phyloP scores from a whole-genome alignment of 2,113 vertebrate genomes.

The Nanger granti region DNA sequence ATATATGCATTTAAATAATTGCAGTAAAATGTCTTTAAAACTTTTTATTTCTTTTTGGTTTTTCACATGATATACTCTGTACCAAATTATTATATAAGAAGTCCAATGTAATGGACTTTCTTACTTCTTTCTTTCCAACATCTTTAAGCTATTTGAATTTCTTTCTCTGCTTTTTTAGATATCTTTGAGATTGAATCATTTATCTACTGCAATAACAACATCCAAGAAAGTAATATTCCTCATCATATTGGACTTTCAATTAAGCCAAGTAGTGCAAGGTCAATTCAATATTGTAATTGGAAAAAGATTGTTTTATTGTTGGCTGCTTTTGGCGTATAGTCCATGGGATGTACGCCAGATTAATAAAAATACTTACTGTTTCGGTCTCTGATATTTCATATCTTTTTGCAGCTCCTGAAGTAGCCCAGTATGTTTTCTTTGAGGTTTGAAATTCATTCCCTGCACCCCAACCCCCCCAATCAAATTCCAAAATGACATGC shows the following conservation, averaged over 20 bases:
- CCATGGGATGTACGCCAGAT: neutral
- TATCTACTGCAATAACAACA: conserved; percentile 13
- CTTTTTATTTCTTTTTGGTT: neutral
- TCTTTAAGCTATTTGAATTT: neutral
- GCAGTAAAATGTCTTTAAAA: neutral
- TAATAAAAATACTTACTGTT: conserved; percentile 27
- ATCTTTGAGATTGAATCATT: neutral
- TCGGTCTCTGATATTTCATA: neutral
- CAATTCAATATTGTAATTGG: conserved; percentile 51
- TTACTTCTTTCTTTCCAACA: neutral
- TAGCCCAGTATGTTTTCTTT: neutral
- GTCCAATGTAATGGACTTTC: neutral
- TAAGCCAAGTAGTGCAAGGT: conserved; percentile 22
- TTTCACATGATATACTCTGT: neutral
- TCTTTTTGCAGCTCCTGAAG: neutral
- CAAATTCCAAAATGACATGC: conserved; percentile 9
- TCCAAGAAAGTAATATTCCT: conserved; percentile 12
- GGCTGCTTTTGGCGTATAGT: conserved; percentile 15
- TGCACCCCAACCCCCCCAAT: neutral
- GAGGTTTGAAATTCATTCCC: neutral
- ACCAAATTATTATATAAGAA: neutral
- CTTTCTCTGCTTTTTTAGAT: neutral
- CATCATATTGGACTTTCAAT: conserved; percentile 4
- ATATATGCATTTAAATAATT: neutral
- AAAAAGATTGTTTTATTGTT: conserved; percentile 54